Evolutionary conservation across 1,140 invertebrate genomes (phyloP), one percentile per base, ranked within the genome.

Genomic region (Pseudomyrmex gracilis): DNA sequence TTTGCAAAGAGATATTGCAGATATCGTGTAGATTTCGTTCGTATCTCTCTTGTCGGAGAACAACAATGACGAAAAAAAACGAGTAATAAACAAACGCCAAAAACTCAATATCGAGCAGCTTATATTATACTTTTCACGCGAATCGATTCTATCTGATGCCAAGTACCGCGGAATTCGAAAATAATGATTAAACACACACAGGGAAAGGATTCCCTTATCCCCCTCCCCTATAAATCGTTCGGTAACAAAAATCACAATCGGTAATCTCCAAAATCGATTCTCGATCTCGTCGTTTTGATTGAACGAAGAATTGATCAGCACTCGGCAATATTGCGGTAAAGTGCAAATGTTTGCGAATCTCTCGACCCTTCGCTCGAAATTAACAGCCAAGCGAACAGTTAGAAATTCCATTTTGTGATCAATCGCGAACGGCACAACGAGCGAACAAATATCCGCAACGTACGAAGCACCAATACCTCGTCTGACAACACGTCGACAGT

Each of bases 291-390:
- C 53, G 10, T 47, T 74, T 74, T 57, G 45, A 51, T 63, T 34
- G 20, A 22, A 34, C 22, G 63, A 74, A n/a, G n/a, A 43, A n/a
- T 49, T 74, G 10, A 15, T 22, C 55, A 17, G 20, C 45, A 63
- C 45, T 61, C n/a, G 45, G 17, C 43, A 58, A 74, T 63, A 74
- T 63, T 22, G 24, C 20, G 58, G 20, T 57, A 22, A 73, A 73
- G 47, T 49, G 57, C 51, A 74, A 63, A 63, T 74, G 58, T 74
- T 74, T 74, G 73, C 58, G 57, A 74, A 63, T 74, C 73, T 74
- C 73, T 63, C 58, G 20, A 63, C 22, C 15, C 45, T 74, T 2
- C 22, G 58, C 57, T 63, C 10, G 73, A 74, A 74, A 58, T 74
- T 74, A 74, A 74, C 57, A 20, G 71, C 13, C 71, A 74, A 74